phyloP scores from a whole-genome alignment of 2,888 invertebrate genomes.

The Brachynemurus nebulosus region DNA sequence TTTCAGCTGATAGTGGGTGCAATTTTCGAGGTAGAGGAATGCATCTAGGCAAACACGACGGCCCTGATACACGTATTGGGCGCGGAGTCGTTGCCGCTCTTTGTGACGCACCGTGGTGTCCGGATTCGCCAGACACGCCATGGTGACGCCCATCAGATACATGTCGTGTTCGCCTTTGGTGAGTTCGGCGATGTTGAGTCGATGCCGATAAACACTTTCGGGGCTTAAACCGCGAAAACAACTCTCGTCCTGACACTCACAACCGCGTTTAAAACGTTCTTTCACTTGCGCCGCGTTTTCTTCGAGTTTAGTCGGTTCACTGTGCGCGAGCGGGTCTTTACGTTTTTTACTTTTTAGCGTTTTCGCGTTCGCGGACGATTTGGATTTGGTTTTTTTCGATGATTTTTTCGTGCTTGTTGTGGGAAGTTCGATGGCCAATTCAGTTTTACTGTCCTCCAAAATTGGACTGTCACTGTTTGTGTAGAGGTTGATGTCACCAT shows the following conservation, averaged over 20 bases:
- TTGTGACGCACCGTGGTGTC: constrained; percentile 58
- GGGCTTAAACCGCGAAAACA: constrained; percentile 63
- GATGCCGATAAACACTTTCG: constrained; percentile 59
- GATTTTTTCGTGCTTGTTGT: constrained; percentile 27
- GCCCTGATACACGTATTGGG: constrained; percentile 66
- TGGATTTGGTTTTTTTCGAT: constrained; percentile 28
- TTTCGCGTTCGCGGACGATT: constrained; percentile 29
- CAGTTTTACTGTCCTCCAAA: constrained; percentile 17
- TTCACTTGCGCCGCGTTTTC: constrained; percentile 55
- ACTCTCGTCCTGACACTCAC: constrained; percentile 62
- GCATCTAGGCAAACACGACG: constrained; percentile 64
- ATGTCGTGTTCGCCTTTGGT: constrained; percentile 73
- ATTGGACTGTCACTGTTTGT: constrained; percentile 15
- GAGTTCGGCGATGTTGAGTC: constrained; percentile 63
- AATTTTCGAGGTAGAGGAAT: constrained; percentile 64
- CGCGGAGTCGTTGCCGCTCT: constrained; percentile 54
- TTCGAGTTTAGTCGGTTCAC: constrained; percentile 50
- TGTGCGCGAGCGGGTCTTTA: constrained; percentile 29
- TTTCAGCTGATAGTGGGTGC: constrained; percentile 65
- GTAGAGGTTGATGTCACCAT: constrained; percentile 28
- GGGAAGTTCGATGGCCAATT: constrained; percentile 22
- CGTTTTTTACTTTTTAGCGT: constrained; percentile 27
- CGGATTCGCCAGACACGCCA: constrained; percentile 64
- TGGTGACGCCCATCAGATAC: constrained; percentile 75
- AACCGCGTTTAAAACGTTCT: constrained; percentile 53